Percentiles rank a stretch among this genome's conserved stretches.
phyloP scores from a whole-genome alignment of 1,140 invertebrate genomes.

The Halictus rubicundus region DNA sequence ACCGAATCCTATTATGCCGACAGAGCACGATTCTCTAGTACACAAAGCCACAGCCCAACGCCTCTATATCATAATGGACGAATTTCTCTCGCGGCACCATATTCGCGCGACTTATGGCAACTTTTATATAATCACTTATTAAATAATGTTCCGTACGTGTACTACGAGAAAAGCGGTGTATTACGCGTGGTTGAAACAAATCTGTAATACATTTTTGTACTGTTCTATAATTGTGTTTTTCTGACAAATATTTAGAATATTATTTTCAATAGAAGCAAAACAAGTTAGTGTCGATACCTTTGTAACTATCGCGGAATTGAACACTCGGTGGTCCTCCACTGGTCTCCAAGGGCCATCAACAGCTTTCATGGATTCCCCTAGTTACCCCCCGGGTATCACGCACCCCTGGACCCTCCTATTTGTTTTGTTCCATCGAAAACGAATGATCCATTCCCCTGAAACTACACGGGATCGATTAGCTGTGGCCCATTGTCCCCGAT shows the following conservation, averaged over 20 bases:
- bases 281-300: background rate
- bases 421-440: background rate
- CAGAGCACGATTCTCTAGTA: slow-evolving; percentile 6
- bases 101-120: background rate
- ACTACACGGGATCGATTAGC: background rate
- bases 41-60: slow-evolving; percentile 7
- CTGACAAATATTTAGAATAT: background rate
- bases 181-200: too few relatives aligned
- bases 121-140: background rate
- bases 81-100: background rate
- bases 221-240: too few relatives aligned
- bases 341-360: background rate
- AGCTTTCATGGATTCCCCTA: background rate
- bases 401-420: background rate
- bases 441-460: background rate
- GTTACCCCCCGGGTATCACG: background rate
- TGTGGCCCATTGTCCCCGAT: background rate
- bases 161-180: too few relatives aligned
- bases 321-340: background rate
- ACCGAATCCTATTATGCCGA: slow-evolving; percentile 45
- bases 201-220: too few relatives aligned
- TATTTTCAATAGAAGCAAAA: background rate
- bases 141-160: too few relatives aligned
- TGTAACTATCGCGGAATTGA: background rate
- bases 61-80: slow-evolving; percentile 28